Evolutionary conservation across 2,888 invertebrate genomes (phyloP).

Genomic region (Meganola albula): DNA sequence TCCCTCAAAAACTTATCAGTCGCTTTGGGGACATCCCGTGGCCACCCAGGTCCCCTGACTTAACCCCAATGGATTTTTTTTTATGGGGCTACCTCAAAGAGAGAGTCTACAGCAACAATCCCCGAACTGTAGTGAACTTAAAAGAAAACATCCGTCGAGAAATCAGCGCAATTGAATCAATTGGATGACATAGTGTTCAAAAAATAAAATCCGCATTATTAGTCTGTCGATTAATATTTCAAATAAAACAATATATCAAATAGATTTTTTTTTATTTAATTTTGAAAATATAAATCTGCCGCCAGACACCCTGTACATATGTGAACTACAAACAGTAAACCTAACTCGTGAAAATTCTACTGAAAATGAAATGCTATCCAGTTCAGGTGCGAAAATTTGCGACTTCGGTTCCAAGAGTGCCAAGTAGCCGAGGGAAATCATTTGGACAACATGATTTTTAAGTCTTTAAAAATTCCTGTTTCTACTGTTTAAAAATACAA

Average conservation of each 20-base stretch:
- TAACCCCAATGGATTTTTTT: conserved; percentile 18
- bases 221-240: too few species aligned
- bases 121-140: conserved; percentile 12
- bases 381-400: conserved; percentile 15
- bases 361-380: too few species aligned
- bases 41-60: conserved; percentile 20
- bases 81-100: conserved; percentile 16
- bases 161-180: conserved; percentile 21
- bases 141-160: conserved; percentile 23
- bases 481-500: conserved; percentile 10
- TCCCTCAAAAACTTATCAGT: conserved; percentile 18
- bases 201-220: too few species aligned
- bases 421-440: conserved; percentile 16
- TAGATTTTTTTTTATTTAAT: too few species aligned
- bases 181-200: too few species aligned
- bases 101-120: conserved; percentile 8
- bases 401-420: conserved; percentile 15
- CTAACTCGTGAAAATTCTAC: too few species aligned
- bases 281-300: too few species aligned
- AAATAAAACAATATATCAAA: too few species aligned
- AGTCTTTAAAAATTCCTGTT: conserved; percentile 12
- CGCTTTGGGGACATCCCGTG: conserved; percentile 19
- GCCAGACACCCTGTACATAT: too few species aligned
- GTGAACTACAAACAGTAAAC: too few species aligned
- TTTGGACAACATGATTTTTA: conserved; percentile 17